phyloP scores from a whole-genome alignment of 92 coral and sea anemone species.

The Heteractis magnifica region DNA sequence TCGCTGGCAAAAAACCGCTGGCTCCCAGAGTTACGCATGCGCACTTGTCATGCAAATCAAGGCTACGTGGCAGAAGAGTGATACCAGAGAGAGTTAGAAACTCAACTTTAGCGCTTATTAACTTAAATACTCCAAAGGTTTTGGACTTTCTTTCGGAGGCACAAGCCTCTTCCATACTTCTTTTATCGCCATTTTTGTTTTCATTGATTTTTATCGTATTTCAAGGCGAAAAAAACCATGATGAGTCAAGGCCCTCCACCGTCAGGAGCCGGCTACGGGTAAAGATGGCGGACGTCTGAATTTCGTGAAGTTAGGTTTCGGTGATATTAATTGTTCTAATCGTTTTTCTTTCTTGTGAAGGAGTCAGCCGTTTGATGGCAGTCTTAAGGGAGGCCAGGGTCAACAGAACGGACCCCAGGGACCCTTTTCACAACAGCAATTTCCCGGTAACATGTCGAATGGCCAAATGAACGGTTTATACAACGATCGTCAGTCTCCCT shows the following conservation, averaged over 20 bases:
- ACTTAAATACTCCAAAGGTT: background rate
- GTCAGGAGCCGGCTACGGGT: slow-evolving; percentile 72
- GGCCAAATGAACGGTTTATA: slow-evolving; percentile 43
- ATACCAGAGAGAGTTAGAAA: slow-evolving; percentile 13
- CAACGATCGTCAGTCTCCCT: slow-evolving; percentile 6
- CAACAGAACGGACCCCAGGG: slow-evolving; percentile 50
- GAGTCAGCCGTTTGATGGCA: slow-evolving; percentile 59
- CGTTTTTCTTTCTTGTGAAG: slow-evolving; percentile 21
- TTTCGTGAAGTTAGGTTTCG: slow-evolving; percentile 26
- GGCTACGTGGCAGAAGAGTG: slow-evolving; percentile 73
- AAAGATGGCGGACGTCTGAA: slow-evolving; percentile 54
- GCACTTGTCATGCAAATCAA: slow-evolving; percentile 59
- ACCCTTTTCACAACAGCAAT: slow-evolving; percentile 61
- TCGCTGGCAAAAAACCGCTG: slow-evolving; percentile 53
- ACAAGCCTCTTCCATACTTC: slow-evolving; percentile 46
- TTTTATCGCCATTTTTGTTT: slow-evolving; percentile 6
- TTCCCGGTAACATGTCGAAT: slow-evolving; percentile 60
- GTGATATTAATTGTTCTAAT: background rate
- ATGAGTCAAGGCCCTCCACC: slow-evolving; percentile 74
- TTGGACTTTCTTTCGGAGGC: slow-evolving; percentile 11
- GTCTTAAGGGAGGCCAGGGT: slow-evolving; percentile 51
- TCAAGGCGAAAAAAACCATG: slow-evolving; percentile 44
- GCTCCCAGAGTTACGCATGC: slow-evolving; percentile 61
- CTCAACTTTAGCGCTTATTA: slow-evolving; percentile 26
- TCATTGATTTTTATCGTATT: slow-evolving; percentile 16